Conservation (phyloP, 2,113 vertebrate genomes). For the Paramormyrops kingsleyae region DNA sequence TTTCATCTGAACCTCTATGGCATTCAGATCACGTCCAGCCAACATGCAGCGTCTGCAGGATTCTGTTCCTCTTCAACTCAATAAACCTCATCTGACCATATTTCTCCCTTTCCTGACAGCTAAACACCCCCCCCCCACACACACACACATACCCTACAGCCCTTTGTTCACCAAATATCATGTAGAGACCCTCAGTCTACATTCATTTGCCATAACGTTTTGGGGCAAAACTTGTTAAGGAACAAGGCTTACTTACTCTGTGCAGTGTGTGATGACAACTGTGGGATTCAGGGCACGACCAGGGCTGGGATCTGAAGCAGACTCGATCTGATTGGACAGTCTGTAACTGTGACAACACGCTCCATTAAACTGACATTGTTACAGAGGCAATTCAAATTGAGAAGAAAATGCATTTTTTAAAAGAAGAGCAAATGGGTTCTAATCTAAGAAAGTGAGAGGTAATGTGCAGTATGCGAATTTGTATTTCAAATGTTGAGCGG, state of each 20-base stretch:
- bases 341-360: conserved; percentile 61
- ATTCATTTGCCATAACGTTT: not conserved
- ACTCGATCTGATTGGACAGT: conserved; percentile 76
- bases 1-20: not conserved
- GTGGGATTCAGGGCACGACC: conserved; percentile 56
- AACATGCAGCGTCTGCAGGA: not conserved
- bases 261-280: conserved; percentile 75
- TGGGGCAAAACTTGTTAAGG: not conserved
- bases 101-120: not conserved
- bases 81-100: not conserved
- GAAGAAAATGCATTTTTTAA: not conserved
- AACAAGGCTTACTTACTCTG: conserved; percentile 63
- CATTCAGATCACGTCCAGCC: not conserved
- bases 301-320: conserved; percentile 51
- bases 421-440: not conserved
- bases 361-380: not conserved
- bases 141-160: not conserved
- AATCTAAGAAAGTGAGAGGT: not conserved
- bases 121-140: not conserved
- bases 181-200: not conserved
- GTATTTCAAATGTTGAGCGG: not conserved
- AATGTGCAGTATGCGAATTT: not conserved
- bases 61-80: not conserved
- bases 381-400: not conserved
- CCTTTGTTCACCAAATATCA: not conserved